A percentile compares a stretch with the other conserved stretches of the same genome.
Evolutionary conservation across 2,888 invertebrate species (phyloP).

Genomic region (Tipula helvola): DNA sequence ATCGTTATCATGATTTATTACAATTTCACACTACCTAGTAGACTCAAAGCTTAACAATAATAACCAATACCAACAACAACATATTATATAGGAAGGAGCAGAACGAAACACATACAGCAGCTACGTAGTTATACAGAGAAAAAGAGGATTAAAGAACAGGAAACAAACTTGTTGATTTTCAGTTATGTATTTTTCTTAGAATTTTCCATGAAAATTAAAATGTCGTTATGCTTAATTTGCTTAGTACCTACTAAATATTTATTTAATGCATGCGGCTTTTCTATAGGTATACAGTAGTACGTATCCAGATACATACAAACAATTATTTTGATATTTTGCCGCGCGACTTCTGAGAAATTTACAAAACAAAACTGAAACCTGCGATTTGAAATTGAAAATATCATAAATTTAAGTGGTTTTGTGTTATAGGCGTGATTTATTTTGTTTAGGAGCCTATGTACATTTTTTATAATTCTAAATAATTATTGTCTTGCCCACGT

Average conservation of each 20-base stretch:
- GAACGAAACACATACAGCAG: background rate
- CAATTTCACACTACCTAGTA: background rate
- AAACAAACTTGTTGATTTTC: background rate
- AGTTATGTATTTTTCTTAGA: background rate
- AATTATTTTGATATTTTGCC: too few species aligned
- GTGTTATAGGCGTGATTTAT: too few species aligned
- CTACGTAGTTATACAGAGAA: background rate
- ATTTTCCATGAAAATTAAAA: background rate
- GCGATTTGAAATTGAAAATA: too few species aligned
- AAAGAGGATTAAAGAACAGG: background rate
- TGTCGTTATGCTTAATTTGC: background rate
- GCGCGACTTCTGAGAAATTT: background rate
- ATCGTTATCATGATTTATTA: background rate
- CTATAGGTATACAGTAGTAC: background rate
- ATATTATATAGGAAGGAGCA: background rate
- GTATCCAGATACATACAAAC: background rate
- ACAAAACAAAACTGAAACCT: background rate
- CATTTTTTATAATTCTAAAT: too few species aligned
- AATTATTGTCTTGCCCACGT: too few species aligned
- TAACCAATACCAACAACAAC: background rate
- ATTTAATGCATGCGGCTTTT: background rate
- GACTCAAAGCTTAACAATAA: background rate
- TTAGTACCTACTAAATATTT: background rate
- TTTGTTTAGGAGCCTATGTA: too few species aligned
- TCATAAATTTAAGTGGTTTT: too few species aligned